Evolutionary conservation across 2,888 invertebrate genomes (phyloP).

Genomic region (Protonemura montana): DNA sequence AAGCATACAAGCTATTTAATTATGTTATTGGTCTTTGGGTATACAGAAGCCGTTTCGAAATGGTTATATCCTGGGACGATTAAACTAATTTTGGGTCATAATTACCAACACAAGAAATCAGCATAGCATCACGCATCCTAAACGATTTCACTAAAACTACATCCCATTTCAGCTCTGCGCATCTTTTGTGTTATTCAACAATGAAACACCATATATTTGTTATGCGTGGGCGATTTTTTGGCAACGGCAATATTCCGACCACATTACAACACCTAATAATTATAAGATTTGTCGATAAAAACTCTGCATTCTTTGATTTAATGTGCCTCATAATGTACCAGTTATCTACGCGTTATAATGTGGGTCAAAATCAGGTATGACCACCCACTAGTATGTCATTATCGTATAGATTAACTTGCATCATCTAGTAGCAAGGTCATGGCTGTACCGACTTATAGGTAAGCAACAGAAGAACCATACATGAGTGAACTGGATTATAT

Average conservation of each 20-base stretch:
- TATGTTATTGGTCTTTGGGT: background rate
- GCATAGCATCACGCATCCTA: background rate
- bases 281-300: background rate
- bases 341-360: background rate
- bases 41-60: background rate
- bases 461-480: too few relatives aligned
- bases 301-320: background rate
- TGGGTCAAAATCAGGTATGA: background rate
- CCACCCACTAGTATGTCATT: slow-evolving; percentile 7
- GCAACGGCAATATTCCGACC: background rate
- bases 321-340: background rate
- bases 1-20: background rate
- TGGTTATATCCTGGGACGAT: background rate
- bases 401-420: background rate
- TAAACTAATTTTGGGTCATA: background rate
- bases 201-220: background rate
- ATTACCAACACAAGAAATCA: too few relatives aligned
- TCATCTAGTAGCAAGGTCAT: background rate
- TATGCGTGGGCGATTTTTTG: background rate
- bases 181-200: background rate
- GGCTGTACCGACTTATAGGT: too few relatives aligned
- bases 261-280: background rate
- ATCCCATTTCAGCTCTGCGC: background rate
- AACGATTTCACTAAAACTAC: background rate
- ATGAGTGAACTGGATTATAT: too few relatives aligned